Evolutionary conservation across 1,140 invertebrate genomes (phyloP).

Genomic region (Philopotamus ludificatus): DNA sequence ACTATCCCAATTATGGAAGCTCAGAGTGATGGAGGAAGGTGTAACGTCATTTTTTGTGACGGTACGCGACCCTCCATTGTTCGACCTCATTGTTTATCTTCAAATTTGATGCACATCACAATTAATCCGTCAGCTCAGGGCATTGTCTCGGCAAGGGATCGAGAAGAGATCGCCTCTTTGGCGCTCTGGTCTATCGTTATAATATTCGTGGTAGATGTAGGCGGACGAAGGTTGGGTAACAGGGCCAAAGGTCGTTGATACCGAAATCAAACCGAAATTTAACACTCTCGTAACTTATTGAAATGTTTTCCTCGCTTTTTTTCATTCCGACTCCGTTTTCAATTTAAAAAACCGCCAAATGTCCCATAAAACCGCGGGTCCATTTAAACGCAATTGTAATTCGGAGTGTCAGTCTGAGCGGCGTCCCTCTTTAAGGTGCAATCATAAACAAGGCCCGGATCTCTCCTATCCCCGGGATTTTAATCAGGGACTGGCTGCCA

Average conservation of each 20-base stretch:
- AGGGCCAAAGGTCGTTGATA: too few species aligned
- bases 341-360: neutral
- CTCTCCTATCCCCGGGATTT: neutral
- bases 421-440: too few species aligned
- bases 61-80: conserved; percentile 29
- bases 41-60: conserved; percentile 15
- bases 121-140: conserved; percentile 33
- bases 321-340: neutral
- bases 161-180: neutral
- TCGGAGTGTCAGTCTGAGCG: too few species aligned
- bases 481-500: conserved; percentile 2
- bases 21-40: conserved; percentile 10
- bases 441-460: conserved; percentile 2
- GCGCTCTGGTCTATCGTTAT: neutral
- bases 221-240: too few species aligned
- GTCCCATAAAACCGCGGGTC: too few species aligned
- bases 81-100: conserved; percentile 37
- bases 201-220: neutral
- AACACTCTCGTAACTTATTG: too few species aligned
- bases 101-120: conserved; percentile 33
- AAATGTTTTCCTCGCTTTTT: too few species aligned
- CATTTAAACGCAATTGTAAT: too few species aligned
- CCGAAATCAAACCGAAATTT: too few species aligned
- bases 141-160: conserved; percentile 9
- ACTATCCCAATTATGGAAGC: conserved; percentile 35